Conservation (phyloP, 2,888 invertebrate genomes). For the Pyrrhia umbra region DNA sequence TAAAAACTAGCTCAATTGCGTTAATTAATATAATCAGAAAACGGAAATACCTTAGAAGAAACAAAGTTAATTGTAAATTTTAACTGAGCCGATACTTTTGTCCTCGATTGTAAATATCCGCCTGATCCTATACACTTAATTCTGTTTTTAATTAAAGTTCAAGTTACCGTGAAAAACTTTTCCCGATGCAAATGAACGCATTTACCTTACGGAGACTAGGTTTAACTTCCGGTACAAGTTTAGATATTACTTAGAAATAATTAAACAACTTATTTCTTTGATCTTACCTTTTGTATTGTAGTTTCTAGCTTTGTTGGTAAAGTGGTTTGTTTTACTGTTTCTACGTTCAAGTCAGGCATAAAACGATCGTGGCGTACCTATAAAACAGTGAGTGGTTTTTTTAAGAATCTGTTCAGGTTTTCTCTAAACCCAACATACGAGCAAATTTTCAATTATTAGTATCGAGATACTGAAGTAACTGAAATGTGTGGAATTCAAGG, state of each 20-base stretch:
- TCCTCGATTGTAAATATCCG: constrained; percentile 66
- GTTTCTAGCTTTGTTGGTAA: constrained; percentile 29
- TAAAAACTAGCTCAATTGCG: not conserved
- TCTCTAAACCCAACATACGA: too few relatives aligned
- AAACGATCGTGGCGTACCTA: not conserved
- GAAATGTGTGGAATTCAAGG: too few relatives aligned
- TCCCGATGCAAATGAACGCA: constrained; percentile 79
- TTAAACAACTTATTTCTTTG: constrained; percentile 54
- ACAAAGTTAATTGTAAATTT: constrained; percentile 10
- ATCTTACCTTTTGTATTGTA: constrained; percentile 39
- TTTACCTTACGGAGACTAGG: constrained; percentile 51
- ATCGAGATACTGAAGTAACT: too few relatives aligned
- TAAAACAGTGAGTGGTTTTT: too few relatives aligned
- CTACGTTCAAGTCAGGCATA: not conserved
- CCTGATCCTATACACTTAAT: constrained; percentile 72
- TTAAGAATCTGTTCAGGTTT: too few relatives aligned
- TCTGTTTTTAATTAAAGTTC: constrained; percentile 87
- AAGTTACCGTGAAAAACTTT: constrained; percentile 85
- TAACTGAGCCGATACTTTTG: constrained; percentile 42
- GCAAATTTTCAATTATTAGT: too few relatives aligned
- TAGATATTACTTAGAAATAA: constrained; percentile 56
- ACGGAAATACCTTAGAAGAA: constrained; percentile 1
- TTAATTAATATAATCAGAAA: constrained; percentile 2
- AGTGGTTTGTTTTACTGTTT: not conserved
- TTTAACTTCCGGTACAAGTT: constrained; percentile 41